A percentile compares a stretch with the other conserved stretches of the same genome.
phyloP scores from a whole-genome alignment of 2,797 vertebrate genomes.

The Myotis daubentonii region DNA sequence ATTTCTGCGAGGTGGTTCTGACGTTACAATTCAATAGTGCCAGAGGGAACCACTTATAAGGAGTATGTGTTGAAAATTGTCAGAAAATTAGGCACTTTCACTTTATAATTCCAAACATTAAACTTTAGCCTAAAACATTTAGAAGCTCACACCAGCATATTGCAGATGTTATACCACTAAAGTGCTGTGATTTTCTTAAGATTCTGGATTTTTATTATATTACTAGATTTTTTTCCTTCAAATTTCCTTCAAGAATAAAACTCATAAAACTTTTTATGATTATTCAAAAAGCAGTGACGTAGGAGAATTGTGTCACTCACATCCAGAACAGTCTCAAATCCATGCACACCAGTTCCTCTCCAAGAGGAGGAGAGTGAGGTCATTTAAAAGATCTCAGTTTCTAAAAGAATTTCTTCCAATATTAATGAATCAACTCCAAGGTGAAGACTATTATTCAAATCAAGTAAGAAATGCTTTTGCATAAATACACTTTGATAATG shows the following conservation, averaged over 20 bases:
- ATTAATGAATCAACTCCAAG: conserved; percentile 43
- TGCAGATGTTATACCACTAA: conserved; percentile 37
- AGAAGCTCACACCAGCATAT: not conserved
- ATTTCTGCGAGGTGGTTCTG: conserved; percentile 82
- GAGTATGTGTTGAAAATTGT: not conserved
- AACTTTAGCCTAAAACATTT: conserved; percentile 64
- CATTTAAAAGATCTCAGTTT: conserved; percentile 54
- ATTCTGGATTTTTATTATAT: conserved; percentile 74
- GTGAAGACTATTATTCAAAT: conserved; percentile 57
- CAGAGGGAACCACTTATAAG: conserved; percentile 76
- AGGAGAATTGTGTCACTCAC: conserved; percentile 10
- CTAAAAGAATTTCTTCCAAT: conserved; percentile 55
- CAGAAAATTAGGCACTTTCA: too few relatives aligned
- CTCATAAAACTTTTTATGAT: conserved; percentile 53
- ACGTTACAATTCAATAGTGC: conserved; percentile 77
- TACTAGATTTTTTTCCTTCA: conserved; percentile 47
- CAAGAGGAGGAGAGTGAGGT: conserved; percentile 25
- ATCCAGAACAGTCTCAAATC: conserved; percentile 50
- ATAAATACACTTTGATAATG: conserved; percentile 59
- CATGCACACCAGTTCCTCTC: conserved; percentile 52
- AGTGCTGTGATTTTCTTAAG: conserved; percentile 55
- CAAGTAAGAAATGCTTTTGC: conserved; percentile 58
- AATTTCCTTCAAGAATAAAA: conserved; percentile 12
- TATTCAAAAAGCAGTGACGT: conserved; percentile 21
- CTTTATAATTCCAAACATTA: conserved; percentile 58